Evolutionary conservation across 23 tunicate genomes (phyloP), one percentile per base, ranked within the genome.

Genomic region (Diplosoma virens): DNA sequence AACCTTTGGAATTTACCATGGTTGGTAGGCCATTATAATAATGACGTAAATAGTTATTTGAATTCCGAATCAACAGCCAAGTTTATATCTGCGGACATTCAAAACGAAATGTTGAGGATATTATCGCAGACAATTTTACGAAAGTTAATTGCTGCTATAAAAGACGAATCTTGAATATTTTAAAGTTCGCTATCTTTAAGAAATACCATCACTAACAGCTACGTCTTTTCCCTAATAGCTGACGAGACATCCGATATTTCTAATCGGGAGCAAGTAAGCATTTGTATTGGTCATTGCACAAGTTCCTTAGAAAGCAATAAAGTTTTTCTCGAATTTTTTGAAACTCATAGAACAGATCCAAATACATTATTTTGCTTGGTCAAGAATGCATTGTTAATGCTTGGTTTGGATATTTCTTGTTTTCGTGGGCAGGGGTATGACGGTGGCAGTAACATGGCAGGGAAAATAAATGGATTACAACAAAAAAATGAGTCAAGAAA

Each of bases 381-480:
- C 6, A 69, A 69, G 37, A 23, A 69, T 69, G 76, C 5, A 27
- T 36, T 69, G 9, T 22, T 69, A 58, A 34, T 58, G 76, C 55
- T 36, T 35, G 55, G 28, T 58, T 22, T 69, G 76, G 55, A 37
- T 36, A 21, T 69, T 69, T 69, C 55, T 23, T 23, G 55, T 14
- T 27, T 69, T 35, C 76, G 76, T 69, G 76, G 76, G 17, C 76
- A 69, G 22, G 76, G 76, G 7, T 69, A 69, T 69, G 45, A 22
- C 25, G 76, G 76, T 69, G 76, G 58, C 37, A 36, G 55, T 20
- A 69, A 69, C 76, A 65, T 65, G 71, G 71, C 71, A 24, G 71
- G 71, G 23, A 65, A 27, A 65, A 27, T 65, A 9, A 20, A 28
- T 24, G 7, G n/a, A n/a, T n/a, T n/a, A n/a, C n/a, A n/a, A n/a